These are phyloP conservation scores for Cnemophilus loriae DNA, from an alignment of 2,113 vertebrate genomes.

Conservation along the genomic window DNA sequence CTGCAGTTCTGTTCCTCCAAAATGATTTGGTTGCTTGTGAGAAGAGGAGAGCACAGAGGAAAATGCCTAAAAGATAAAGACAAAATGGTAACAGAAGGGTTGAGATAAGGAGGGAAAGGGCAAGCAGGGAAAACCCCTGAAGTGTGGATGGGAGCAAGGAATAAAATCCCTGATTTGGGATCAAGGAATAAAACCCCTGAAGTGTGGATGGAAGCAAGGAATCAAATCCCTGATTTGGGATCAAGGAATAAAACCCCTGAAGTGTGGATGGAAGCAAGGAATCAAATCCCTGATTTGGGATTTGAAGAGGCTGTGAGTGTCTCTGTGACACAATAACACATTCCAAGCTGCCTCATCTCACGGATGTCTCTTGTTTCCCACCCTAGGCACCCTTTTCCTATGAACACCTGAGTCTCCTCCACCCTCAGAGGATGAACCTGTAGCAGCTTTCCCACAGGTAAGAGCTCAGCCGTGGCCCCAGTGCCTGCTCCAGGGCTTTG, in stretches of 20 bases:
- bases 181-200: too few species aligned
- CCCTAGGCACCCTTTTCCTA: background rate
- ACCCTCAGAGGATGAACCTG: background rate
- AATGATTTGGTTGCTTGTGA: background rate
- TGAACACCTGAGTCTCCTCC: background rate
- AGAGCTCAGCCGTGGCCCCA: rapidly evolving
- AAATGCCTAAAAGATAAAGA: background rate
- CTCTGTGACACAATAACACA: rapidly evolving
- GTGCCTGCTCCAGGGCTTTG: background rate
- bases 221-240: background rate
- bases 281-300: too few species aligned
- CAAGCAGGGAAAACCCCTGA: background rate
- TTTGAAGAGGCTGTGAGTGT: background rate
- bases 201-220: background rate
- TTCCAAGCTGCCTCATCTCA: background rate
- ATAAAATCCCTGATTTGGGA: background rate
- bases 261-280: too few species aligned
- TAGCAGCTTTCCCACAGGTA: constrained; percentile 25
- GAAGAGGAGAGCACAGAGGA: background rate
- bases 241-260: too few species aligned
- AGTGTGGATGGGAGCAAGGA: background rate
- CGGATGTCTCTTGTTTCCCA: background rate
- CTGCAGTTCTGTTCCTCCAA: background rate
- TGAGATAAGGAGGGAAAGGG: background rate
- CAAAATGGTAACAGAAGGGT: background rate